Evolutionary conservation across 2,113 vertebrate species (phyloP).

Genomic region (Paramormyrops kingsleyae): DNA sequence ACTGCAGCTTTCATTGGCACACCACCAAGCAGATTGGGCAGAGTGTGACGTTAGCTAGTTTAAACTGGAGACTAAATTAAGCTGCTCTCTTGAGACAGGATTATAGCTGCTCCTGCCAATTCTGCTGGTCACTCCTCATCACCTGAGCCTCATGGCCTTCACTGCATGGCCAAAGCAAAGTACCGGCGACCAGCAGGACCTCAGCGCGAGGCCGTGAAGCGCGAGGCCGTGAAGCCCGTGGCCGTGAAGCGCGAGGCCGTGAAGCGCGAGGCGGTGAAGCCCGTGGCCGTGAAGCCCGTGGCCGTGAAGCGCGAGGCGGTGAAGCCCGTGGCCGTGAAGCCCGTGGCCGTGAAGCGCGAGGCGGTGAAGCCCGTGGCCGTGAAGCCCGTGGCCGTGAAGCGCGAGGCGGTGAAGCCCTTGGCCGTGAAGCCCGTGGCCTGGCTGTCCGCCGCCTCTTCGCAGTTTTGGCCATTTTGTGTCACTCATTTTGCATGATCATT

Average conservation of each 20-base stretch:
- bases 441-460: not conserved
- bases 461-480: not conserved
- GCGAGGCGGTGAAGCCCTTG: too few species aligned
- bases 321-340: too few species aligned
- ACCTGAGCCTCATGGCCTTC: not conserved
- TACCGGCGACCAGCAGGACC: not conserved
- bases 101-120: not conserved
- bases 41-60: not conserved
- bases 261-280: too few species aligned
- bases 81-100: not conserved
- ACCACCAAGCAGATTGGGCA: not conserved
- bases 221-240: too few species aligned
- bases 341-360: too few species aligned
- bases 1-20: not conserved
- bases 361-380: too few species aligned
- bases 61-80: not conserved
- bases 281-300: too few species aligned
- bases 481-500: not conserved
- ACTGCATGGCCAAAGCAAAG: not conserved
- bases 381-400: too few species aligned
- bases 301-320: too few species aligned
- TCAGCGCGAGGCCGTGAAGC: not conserved
- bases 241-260: too few species aligned
- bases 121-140: not conserved
- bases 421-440: not conserved